phyloP scores from a whole-genome alignment of 2,113 vertebrate genomes.

The Crocuta crocuta region DNA sequence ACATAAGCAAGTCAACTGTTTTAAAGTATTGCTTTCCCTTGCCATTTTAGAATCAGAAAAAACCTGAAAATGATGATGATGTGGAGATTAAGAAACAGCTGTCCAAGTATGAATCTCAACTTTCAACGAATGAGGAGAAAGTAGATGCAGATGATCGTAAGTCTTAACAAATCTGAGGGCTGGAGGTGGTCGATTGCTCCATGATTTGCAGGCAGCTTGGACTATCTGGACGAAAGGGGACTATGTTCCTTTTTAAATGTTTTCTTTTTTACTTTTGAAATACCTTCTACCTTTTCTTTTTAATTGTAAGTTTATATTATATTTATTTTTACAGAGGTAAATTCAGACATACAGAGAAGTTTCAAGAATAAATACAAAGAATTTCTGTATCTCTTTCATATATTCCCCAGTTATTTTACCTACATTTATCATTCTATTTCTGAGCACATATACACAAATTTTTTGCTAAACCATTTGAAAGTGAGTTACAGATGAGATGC shows the following conservation, averaged over 20 bases:
- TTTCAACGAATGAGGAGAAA: conserved; percentile 91
- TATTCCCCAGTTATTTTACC: conserved; percentile 1
- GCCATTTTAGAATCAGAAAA: conserved; percentile 91
- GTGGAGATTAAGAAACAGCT: conserved; percentile 91
- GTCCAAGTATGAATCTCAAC: conserved; percentile 84
- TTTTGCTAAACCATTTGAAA: conserved; percentile 12
- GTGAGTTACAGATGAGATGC: background rate
- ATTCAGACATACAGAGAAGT: background rate
- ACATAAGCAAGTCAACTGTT: background rate
- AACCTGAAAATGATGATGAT: conserved; percentile 90
- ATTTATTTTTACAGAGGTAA: background rate
- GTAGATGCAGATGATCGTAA: conserved; percentile 93
- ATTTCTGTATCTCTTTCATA: background rate
- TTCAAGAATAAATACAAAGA: background rate
- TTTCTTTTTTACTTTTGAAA: background rate
- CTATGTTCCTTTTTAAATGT: background rate
- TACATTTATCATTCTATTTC: background rate
- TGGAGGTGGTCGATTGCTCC: background rate
- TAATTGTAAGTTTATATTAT: background rate
- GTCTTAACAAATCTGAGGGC: conserved; percentile 71
- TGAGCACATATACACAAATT: background rate
- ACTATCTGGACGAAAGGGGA: background rate
- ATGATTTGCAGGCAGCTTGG: background rate
- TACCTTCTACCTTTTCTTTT: background rate
- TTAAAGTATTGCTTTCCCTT: conserved; percentile 72